phyloP scores from a whole-genome alignment of 1,140 invertebrate genomes.

The Lordiphosa clarofinis region DNA sequence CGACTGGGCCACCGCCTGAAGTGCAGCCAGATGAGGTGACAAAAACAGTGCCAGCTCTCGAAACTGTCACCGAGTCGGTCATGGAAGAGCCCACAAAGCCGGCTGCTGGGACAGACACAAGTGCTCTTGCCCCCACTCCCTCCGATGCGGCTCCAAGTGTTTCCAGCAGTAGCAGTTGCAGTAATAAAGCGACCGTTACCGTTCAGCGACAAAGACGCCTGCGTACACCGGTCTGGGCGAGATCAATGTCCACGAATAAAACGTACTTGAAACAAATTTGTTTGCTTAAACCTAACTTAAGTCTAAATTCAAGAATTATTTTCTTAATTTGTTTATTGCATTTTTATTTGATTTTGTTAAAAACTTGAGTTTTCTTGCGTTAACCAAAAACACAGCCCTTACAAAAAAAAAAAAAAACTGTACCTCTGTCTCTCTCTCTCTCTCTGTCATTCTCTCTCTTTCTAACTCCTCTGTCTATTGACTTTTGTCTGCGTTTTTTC shows the following conservation, averaged over 20 bases:
- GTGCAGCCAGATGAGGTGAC: constrained; percentile 8
- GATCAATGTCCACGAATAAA: constrained; percentile 82
- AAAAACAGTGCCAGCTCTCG: constrained; percentile 23
- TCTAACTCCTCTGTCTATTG: constrained; percentile 31
- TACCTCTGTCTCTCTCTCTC: constrained; percentile 22
- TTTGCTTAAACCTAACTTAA: constrained; percentile 31
- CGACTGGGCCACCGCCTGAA: constrained; percentile 67
- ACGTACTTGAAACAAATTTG: constrained; percentile 71
- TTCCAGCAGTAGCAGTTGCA: constrained; percentile 75
- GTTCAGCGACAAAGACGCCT: constrained; percentile 82
- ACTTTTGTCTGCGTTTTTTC: constrained; percentile 50
- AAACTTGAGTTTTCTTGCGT: constrained; percentile 49
- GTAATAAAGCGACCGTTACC: constrained; percentile 79
- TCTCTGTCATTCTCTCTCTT: constrained; percentile 21
- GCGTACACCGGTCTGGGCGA: constrained; percentile 87
- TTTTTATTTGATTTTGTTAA: constrained; percentile 51
- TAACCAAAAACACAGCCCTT: constrained; percentile 49
- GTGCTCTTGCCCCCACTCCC: constrained; percentile 10
- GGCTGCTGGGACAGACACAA: constrained; percentile 1
- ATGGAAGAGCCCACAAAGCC: constrained; percentile 23
- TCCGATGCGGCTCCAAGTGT: constrained; percentile 45
- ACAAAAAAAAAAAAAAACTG: constrained; percentile 11
- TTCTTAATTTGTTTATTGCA: constrained; percentile 28
- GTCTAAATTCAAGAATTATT: constrained; percentile 10
- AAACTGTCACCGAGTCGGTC: constrained; percentile 39